These are phyloP conservation scores for Sebastes matsubarae DNA, from an alignment of 2,797 vertebrate genomes.

Conservation along the genomic window DNA sequence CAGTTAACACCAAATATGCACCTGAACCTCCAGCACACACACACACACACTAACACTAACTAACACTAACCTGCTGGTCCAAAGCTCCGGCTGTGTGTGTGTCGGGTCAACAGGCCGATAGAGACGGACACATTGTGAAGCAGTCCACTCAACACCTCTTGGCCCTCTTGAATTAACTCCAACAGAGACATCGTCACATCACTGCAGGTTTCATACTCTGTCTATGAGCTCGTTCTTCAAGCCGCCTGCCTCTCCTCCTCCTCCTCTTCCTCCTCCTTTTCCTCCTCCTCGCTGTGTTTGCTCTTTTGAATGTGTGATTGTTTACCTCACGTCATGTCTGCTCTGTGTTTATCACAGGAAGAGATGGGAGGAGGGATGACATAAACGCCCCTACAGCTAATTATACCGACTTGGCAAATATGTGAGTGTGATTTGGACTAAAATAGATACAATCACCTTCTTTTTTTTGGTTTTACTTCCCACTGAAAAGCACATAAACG, in stretches of 20 bases:
- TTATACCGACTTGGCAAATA: conserved; percentile 24
- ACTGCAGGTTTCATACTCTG: neutral
- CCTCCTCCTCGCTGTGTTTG: neutral
- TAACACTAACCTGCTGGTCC: conserved; percentile 57
- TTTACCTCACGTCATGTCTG: conserved; percentile 58
- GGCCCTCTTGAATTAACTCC: conserved; percentile 48
- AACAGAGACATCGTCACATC: conserved; percentile 45
- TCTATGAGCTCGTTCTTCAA: neutral
- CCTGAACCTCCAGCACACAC: neutral
- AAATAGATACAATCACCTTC: neutral
- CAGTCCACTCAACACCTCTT: conserved; percentile 25
- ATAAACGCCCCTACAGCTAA: conserved; percentile 50
- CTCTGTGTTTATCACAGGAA: conserved; percentile 66
- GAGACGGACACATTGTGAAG: conserved; percentile 37
- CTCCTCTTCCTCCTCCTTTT: neutral
- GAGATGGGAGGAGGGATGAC: conserved; percentile 54
- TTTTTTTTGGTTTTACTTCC: neutral
- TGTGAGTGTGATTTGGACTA: neutral
- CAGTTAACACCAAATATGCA: neutral
- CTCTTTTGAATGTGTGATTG: conserved; percentile 27
- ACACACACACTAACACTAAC: conserved; percentile 2
- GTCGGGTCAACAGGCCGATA: conserved; percentile 48
- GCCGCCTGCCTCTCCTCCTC: conserved; percentile 2
- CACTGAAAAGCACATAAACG: neutral
- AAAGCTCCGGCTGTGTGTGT: neutral